A percentile compares a stretch with the other conserved stretches of the same genome.
These are phyloP conservation scores for Orthonyx spaldingii DNA, from an alignment of 2,113 vertebrate species.

Conservation along the genomic window DNA sequence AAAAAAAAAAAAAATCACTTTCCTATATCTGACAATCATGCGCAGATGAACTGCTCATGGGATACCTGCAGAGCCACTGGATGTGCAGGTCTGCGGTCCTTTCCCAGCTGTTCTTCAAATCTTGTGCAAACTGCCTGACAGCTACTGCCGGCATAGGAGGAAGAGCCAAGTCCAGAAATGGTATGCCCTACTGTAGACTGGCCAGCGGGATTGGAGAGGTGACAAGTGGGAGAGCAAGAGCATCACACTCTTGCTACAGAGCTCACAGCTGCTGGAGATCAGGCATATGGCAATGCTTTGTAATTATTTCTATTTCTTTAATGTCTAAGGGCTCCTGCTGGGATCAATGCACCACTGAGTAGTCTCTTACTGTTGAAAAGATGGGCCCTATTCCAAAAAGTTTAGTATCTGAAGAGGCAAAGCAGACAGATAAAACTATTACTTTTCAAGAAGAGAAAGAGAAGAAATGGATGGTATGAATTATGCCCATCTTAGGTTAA, in stretches of 20 bases:
- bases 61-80: neutral
- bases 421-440: neutral
- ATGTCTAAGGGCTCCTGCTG: neutral
- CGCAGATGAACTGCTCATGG: neutral
- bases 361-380: neutral
- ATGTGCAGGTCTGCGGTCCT: neutral
- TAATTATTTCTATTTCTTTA: constrained; percentile 4
- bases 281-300: neutral
- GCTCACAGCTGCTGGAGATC: neutral
- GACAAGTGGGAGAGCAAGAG: neutral
- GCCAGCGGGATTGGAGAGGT: neutral
- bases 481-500: neutral
- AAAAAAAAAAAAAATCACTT: neutral
- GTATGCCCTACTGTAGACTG: neutral
- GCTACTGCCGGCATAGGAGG: neutral
- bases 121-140: neutral
- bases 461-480: neutral
- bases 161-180: neutral
- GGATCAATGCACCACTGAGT: neutral
- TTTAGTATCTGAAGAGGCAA: neutral
- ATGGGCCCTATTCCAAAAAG: neutral
- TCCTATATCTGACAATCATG: neutral
- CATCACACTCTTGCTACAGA: neutral
- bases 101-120: neutral
- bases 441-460: neutral